Evolutionary conservation across 2,113 vertebrate species (phyloP).

Genomic region (Azemiops feae): DNA sequence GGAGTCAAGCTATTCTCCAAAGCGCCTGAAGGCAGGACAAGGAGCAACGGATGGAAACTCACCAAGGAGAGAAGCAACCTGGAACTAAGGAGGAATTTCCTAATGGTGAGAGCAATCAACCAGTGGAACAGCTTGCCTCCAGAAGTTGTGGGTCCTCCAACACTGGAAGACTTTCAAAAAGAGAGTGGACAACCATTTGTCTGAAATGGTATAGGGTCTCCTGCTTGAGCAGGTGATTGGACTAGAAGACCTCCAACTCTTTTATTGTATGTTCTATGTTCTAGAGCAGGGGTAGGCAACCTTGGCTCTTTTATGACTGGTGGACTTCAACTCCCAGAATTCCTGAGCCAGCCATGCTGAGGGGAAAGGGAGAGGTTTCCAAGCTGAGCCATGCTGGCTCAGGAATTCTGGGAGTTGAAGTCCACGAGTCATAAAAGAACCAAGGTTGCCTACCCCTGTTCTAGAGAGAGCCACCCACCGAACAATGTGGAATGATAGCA

Average conservation of each 20-base stretch:
- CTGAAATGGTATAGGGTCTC: background rate
- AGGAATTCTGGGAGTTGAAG: too few species aligned
- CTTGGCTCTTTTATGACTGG: too few species aligned
- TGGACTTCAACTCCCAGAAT: too few species aligned
- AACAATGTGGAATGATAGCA: background rate
- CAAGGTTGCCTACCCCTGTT: too few species aligned
- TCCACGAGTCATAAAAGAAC: too few species aligned
- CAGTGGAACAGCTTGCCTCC: accelerated
- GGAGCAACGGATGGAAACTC: background rate
- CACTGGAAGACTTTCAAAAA: background rate
- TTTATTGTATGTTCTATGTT: background rate
- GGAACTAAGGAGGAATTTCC: background rate
- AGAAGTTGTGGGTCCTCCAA: background rate
- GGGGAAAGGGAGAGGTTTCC: too few species aligned
- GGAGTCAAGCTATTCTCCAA: background rate
- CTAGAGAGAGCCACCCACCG: background rate
- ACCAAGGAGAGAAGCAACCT: background rate
- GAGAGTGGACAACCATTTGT: too few species aligned
- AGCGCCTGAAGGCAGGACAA: accelerated
- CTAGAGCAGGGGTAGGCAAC: background rate
- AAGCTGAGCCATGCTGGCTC: too few species aligned
- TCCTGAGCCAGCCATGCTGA: too few species aligned
- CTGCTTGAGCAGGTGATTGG: background rate
- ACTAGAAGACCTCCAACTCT: too few species aligned
- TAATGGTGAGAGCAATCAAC: background rate